phyloP scores from a whole-genome alignment of 1,140 invertebrate species.

The Lasioglossum baleicum region DNA sequence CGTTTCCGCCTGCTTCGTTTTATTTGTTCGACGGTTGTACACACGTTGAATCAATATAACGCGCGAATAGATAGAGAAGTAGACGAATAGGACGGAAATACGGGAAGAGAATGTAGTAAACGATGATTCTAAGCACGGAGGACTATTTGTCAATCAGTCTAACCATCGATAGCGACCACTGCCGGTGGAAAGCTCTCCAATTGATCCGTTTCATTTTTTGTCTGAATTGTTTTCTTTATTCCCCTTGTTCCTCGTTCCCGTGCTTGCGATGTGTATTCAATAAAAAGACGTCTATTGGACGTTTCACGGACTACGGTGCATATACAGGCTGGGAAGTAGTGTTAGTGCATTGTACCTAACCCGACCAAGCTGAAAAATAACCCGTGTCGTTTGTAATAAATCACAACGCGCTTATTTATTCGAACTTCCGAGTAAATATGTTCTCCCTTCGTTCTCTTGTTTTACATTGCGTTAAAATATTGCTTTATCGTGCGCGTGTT shows the following conservation, averaged over 20 bases:
- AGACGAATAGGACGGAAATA: slow-evolving; percentile 4
- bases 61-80: neutral
- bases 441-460: too few species aligned
- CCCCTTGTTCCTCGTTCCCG: neutral
- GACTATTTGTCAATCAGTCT: slow-evolving; percentile 32
- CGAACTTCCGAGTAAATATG: too few species aligned
- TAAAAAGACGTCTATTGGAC: neutral
- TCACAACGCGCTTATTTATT: too few species aligned
- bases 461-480: too few species aligned
- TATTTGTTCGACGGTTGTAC: neutral
- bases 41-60: neutral
- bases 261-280: neutral
- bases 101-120: slow-evolving; percentile 12
- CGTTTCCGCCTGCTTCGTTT: neutral
- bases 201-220: slow-evolving; percentile 14
- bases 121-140: slow-evolving; percentile 21
- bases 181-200: neutral
- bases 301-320: too few species aligned
- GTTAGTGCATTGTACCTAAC: too few species aligned
- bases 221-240: neutral
- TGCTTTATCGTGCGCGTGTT: too few species aligned
- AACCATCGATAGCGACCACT: slow-evolving; percentile 7
- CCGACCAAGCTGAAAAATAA: too few species aligned
- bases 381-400: too few species aligned
- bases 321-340: too few species aligned